These are phyloP conservation scores for Discoglossus pictus DNA, from an alignment of 2,797 vertebrate genomes.

Conservation along the genomic window DNA sequence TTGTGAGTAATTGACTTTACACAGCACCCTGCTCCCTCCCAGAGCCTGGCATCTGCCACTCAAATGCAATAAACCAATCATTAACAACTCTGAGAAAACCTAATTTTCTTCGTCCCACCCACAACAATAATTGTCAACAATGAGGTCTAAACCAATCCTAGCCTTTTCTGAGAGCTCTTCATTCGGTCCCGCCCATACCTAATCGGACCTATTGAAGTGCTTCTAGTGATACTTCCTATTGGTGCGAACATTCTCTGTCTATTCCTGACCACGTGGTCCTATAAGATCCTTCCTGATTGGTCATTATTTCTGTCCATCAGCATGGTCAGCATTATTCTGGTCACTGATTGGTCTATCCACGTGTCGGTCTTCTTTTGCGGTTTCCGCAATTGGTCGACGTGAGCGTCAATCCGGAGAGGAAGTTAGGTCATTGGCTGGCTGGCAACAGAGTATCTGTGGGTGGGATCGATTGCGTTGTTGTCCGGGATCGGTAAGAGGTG, in stretches of 20 bases:
- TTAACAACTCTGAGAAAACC: too few species aligned
- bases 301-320: not conserved
- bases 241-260: not conserved
- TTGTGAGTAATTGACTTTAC: too few species aligned
- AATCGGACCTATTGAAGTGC: not conserved
- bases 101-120: too few species aligned
- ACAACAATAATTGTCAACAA: too few species aligned
- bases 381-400: not conserved
- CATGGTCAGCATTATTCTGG: not conserved
- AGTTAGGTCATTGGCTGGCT: slow-evolving; percentile 12
- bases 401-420: slow-evolving; percentile 7
- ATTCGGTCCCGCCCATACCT: not conserved
- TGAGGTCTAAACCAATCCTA: too few species aligned
- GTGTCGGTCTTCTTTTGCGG: not conserved
- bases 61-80: too few species aligned
- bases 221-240: not conserved
- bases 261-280: not conserved
- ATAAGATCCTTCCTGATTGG: slow-evolving; percentile 20
- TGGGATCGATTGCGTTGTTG: slow-evolving; percentile 6
- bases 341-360: not conserved
- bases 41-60: too few species aligned
- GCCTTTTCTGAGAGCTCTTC: too few species aligned
- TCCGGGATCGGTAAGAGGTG: slow-evolving; percentile 19
- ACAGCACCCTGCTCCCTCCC: too few species aligned
- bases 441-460: not conserved